A percentile compares a stretch with the other conserved stretches of the same genome.
These are phyloP conservation scores for Muschampia plurimacula DNA, from an alignment of 2,888 invertebrate genomes.

Conservation along the genomic window DNA sequence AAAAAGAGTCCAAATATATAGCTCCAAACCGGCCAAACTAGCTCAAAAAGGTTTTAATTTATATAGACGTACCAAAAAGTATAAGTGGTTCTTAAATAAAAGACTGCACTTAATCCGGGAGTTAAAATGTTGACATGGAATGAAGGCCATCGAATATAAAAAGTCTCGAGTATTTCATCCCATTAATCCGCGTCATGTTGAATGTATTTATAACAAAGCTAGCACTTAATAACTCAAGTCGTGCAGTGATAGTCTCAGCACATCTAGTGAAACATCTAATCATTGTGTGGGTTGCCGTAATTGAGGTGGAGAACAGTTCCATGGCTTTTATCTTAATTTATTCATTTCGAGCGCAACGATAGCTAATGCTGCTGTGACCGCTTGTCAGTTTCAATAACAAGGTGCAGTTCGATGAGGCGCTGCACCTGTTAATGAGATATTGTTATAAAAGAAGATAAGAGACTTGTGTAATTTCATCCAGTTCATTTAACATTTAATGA, in stretches of 20 bases:
- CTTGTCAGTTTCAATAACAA: constrained; percentile 80
- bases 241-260: constrained; percentile 66
- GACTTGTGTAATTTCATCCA: constrained; percentile 45
- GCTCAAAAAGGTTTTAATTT: background rate
- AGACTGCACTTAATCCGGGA: constrained; percentile 79
- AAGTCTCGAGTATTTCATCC: constrained; percentile 69
- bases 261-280: constrained; percentile 79
- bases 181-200: constrained; percentile 80
- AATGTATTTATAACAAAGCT: constrained; percentile 82
- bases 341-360: constrained; percentile 72
- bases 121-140: constrained; percentile 81
- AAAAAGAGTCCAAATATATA: background rate
- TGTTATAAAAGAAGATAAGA: constrained; percentile 42
- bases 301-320: constrained; percentile 76
- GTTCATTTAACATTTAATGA: constrained; percentile 62
- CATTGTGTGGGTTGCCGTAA: constrained; percentile 82
- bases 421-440: constrained; percentile 61
- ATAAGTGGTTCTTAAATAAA: constrained; percentile 63
- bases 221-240: constrained; percentile 80
- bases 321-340: constrained; percentile 83
- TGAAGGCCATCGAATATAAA: constrained; percentile 76
- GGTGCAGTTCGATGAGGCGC: constrained; percentile 60
- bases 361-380: constrained; percentile 82
- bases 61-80: background rate
- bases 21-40: background rate